Evolutionary conservation across 2,113 vertebrate genomes (phyloP), one percentile per base, ranked within the genome.

Genomic region (Riparia riparia): DNA sequence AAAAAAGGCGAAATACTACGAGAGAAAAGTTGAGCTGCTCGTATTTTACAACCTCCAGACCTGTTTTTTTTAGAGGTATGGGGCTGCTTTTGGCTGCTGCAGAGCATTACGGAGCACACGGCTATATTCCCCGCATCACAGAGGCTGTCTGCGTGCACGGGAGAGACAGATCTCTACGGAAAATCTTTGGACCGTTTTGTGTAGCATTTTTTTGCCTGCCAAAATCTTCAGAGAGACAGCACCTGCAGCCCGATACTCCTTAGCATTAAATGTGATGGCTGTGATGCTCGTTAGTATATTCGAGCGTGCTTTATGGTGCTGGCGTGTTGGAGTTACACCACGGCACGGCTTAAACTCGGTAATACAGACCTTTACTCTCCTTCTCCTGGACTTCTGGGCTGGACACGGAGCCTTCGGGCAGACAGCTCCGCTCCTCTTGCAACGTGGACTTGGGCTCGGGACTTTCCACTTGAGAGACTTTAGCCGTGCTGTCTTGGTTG

Each of bases 351-450:
- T 94, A 98, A 98, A 98, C 97, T 98, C 98, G 98, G 97, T 98
- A 98, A 98, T 98, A 99, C 99, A 99, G 98, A 99, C 99, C 99
- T 99, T 99, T 99, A 95, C 98, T 98, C 97, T 99, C 99, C 97
- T 99, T 99, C 97, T 99, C 99, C 93, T 98, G 98, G 97, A 98
- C 97, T 98, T 99, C 99, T 56, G 99, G 99, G 96, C 99, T 99
- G 98, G 99, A 99, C 96, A 98, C 99, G 54, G 99, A 98, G 74
- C 98, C 98, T 96, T 99, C 99, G 87, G 98, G 98, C 95, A 98
- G 96, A 98, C 99, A 98, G 94, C 94, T 98, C 96, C 98, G 99
- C 94, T 99, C 99, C 95, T 99, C 99, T 89, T 98, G 98, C 95
- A 98, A 97, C 95, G 97, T 97, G 89, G 98, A 98, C 96, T 98